Base-by-base conservation (phyloP, 2,113 vertebrate genomes). In the Cairina moschata region DNA sequence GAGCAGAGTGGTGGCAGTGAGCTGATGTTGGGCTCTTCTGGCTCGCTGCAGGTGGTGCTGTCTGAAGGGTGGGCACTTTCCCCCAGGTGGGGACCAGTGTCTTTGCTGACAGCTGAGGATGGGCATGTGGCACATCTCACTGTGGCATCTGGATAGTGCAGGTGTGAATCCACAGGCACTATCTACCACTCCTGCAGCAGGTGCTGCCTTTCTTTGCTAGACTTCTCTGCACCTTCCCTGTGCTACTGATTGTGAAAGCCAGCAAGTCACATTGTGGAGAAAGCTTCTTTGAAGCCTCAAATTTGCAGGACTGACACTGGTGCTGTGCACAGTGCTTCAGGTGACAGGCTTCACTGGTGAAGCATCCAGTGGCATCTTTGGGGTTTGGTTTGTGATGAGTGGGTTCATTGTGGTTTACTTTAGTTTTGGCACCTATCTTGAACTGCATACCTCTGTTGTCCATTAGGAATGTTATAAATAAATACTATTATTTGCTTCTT, bases 221-320 rank as follows among this genome's bases (percentile, higher is more conserved):
- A 48, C 46, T 48, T 50, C 56, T 78, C 32, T 56, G 4, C 26
- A 31, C 21, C 74, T 69, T 8, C 36, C 54, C 26, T 17, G 26
- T 32, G 11, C 6, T 78, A 9, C 36, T 4, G 13, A 26, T 17
- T 32, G 26, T 60, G 36, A 36, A 52, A 32, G 21, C 32, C 1
- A 1, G 13, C 36, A 15, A 17, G 31, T 74, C 34, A 32, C 0
- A 1, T 31, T 25, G 6, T 34, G 69, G 36, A 22, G 31, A 17
- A 59, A 28, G 54, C 38, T 83, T 32, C 46, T 62, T 83, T 8
- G 28, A 3, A 25, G 13, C 46, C 55, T 62, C 38, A 44, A 3
- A 25, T 38, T 23, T 46, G 22, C 9, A 29, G 38, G 55, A 21
- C 29, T 42, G 78, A 7, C 60, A 13, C 32, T 54, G 62, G 6